Evolutionary conservation across 1,140 invertebrate genomes (phyloP).

Genomic region (Tribolium madens): DNA sequence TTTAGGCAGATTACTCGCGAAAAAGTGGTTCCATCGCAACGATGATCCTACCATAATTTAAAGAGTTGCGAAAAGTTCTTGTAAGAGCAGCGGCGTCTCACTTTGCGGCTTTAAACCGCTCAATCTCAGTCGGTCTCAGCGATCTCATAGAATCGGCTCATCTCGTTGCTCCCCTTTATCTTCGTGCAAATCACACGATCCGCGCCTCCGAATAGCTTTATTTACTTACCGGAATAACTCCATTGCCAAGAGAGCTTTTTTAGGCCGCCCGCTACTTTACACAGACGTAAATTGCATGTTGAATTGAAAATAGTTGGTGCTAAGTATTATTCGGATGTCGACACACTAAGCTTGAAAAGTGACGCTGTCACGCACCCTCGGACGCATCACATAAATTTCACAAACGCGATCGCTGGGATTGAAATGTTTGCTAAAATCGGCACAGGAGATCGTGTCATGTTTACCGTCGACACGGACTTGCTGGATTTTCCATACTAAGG

Average conservation of each 20-base stretch:
- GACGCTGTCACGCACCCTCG: slow-evolving; percentile 11
- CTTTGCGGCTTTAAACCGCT: slow-evolving; percentile 51
- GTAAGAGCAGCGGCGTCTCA: slow-evolving; percentile 40
- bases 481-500: too few species aligned
- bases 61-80: slow-evolving; percentile 46
- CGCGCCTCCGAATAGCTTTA: slow-evolving; percentile 56
- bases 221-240: slow-evolving; percentile 57
- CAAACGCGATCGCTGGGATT: neutral
- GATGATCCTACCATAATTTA: slow-evolving; percentile 53
- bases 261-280: slow-evolving; percentile 37
- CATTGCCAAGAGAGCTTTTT: slow-evolving; percentile 51
- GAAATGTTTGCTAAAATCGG: neutral
- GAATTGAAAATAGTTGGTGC: slow-evolving; percentile 42
- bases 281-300: slow-evolving; percentile 47
- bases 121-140: slow-evolving; percentile 47
- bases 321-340: slow-evolving; percentile 17
- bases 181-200: slow-evolving; percentile 54
- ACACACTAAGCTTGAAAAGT: slow-evolving; percentile 11
- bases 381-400: slow-evolving; percentile 30
- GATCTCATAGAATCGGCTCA: slow-evolving; percentile 47
- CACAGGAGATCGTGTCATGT: neutral
- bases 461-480: too few species aligned
- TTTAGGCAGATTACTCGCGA: slow-evolving; percentile 41
- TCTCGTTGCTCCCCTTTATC: slow-evolving; percentile 50
- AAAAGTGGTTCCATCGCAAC: slow-evolving; percentile 9